phyloP scores from a whole-genome alignment of 2,797 vertebrate genomes.

The Simalia tracyae region DNA sequence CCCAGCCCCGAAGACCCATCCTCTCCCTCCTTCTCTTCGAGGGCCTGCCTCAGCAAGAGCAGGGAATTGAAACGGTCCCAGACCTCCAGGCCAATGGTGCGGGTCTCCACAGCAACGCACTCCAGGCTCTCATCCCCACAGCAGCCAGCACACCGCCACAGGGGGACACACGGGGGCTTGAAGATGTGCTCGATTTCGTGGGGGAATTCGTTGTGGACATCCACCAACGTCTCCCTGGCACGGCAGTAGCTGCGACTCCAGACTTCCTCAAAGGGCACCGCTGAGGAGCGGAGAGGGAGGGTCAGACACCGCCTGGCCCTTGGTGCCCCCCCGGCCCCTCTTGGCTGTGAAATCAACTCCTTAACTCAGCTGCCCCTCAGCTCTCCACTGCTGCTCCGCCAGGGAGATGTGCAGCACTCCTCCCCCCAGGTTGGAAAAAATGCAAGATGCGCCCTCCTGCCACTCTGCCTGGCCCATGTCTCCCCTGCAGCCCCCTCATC shows the following conservation, averaged over 20 bases:
- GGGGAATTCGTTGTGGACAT: conserved; percentile 80
- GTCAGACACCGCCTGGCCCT: background rate
- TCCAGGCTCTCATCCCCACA: conserved; percentile 82
- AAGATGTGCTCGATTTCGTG: conserved; percentile 81
- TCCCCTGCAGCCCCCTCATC: background rate
- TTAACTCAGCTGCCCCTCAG: too few species aligned
- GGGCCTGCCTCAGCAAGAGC: background rate
- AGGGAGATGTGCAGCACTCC: background rate
- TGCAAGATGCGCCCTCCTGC: background rate
- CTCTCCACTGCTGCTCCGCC: too few species aligned
- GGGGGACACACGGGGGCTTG: conserved; percentile 81
- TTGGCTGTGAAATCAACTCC: background rate
- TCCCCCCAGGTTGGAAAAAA: background rate
- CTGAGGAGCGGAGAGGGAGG: conserved; percentile 41
- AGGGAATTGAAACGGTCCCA: background rate
- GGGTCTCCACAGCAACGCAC: conserved; percentile 77
- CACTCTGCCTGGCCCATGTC: background rate
- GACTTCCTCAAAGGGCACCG: conserved; percentile 80
- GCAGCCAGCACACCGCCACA: conserved; percentile 83
- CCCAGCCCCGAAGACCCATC: background rate
- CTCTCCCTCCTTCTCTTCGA: background rate
- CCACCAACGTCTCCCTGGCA: conserved; percentile 82
- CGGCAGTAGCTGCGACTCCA: conserved; percentile 83
- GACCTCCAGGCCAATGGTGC: conserved; percentile 81
- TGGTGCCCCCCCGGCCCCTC: background rate